Evolutionary conservation across 2,888 invertebrate species (phyloP), one percentile per base, ranked within the genome.

Genomic region (Eupsilia transversa): DNA sequence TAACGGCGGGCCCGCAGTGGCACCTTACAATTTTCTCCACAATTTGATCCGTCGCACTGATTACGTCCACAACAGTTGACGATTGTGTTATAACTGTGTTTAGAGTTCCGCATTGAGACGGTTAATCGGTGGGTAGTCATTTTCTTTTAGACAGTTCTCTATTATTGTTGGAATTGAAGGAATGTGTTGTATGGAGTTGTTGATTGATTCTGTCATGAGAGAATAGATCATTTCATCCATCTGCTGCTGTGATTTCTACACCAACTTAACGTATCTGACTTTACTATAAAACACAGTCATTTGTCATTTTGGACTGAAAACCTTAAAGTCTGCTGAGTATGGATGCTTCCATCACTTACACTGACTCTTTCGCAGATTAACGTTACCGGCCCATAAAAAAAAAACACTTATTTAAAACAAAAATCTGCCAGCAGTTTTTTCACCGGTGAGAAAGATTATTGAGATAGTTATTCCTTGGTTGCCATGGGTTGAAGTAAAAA

Each of bases 21-120:
- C 87, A 89, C 84, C 86, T 89, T 88, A 93, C 95, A 94, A 96
- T 96, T 96, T 96, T 95, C 95, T 91, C 89, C 91, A 90, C 95
- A 95, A 95, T 96, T 96, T 94, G 91, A 93, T 89, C 88, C 89
- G 88, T 77, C 74, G 79, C 79, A 74, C 79, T 88, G 86, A 88
- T 87, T 87, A 79, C 78, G 71, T 68, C 57, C 46, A 67, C 78
- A 81, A 78, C 85, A 74, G 86, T 87, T 87, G 87, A 87, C 86
- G 79, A 87, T 86, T 88, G 84, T 80, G 57, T 59, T 72, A 35
- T 87, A 87, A 87, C 87, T 85, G 87, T 85, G n/a, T 63, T 72
- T 68, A 66, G 60, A 85, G 86, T 87, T 85, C 87, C 87, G 87
- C 86, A 86, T 86, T 81, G 33, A 63, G 61, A 72, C 52, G 38